phyloP scores from a whole-genome alignment of 2,797 vertebrate species.

The Syngnathus rostellatus region DNA sequence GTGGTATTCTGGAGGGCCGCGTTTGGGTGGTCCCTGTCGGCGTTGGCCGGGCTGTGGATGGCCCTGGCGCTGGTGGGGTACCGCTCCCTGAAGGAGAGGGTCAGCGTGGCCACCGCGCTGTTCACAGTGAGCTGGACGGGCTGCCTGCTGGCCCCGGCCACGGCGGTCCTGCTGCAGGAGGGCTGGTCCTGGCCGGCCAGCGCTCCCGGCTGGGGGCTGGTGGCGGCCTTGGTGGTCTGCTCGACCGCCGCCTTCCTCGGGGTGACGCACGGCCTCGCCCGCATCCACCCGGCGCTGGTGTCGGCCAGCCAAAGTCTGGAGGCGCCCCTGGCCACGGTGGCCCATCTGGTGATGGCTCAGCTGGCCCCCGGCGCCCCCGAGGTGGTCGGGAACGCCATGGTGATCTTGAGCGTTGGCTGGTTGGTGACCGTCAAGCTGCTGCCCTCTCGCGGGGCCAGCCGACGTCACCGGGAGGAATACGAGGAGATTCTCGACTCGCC shows the following conservation, averaged over 20 bases:
- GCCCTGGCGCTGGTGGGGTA: constrained; percentile 93
- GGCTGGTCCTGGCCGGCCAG: constrained; percentile 82
- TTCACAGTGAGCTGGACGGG: constrained; percentile 97
- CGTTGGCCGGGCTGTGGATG: constrained; percentile 88
- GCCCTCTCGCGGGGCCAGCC: constrained; percentile 67
- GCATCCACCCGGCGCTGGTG: constrained; percentile 90
- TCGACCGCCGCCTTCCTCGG: constrained; percentile 87
- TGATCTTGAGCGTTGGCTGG: constrained; percentile 82
- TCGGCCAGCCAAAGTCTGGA: constrained; percentile 93
- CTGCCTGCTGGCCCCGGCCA: constrained; percentile 78
- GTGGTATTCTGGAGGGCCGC: constrained; percentile 85
- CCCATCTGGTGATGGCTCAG: constrained; percentile 79
- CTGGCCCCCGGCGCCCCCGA: constrained; percentile 79
- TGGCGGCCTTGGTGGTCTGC: constrained; percentile 81
- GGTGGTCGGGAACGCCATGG: constrained; percentile 80
- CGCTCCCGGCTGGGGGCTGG: constrained; percentile 82
- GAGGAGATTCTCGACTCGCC: constrained; percentile 92
- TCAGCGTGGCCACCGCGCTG: constrained; percentile 90
- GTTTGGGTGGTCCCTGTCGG: constrained; percentile 90
- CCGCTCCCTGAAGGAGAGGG: constrained; percentile 86
- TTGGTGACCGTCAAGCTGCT: constrained; percentile 86
- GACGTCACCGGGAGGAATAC: constrained; percentile 79
- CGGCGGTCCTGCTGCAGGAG: constrained; percentile 86
- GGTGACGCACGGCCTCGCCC: constrained; percentile 86
- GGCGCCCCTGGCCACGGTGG: constrained; percentile 83